Percentiles rank a stretch among this genome's conserved stretches.
phyloP scores from a whole-genome alignment of 2,888 invertebrate species.

The Drosophila cyrtoloma region DNA sequence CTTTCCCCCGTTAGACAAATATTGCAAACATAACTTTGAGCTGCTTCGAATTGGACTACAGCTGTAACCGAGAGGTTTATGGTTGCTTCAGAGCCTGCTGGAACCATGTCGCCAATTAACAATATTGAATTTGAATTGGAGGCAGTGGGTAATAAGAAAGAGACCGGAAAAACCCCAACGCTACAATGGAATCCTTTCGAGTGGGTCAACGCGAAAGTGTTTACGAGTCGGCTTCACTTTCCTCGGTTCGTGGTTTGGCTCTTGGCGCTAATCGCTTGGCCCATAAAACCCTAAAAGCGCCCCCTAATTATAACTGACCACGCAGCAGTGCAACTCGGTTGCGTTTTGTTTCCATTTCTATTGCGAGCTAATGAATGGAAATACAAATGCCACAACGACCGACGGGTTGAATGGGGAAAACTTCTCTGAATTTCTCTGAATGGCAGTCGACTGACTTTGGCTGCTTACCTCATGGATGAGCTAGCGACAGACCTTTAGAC shows the following conservation, averaged over 20 bases:
- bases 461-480: slow-evolving; percentile 43
- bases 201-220: slow-evolving; percentile 60
- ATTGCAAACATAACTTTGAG: slow-evolving; percentile 48
- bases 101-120: slow-evolving; percentile 71
- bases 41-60: slow-evolving; percentile 45
- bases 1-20: slow-evolving; percentile 21
- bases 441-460: slow-evolving; percentile 44
- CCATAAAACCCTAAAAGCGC: slow-evolving; percentile 65
- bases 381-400: slow-evolving; percentile 38
- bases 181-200: slow-evolving; percentile 14
- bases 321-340: slow-evolving; percentile 74
- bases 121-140: slow-evolving; percentile 59
- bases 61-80: slow-evolving; percentile 62
- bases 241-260: slow-evolving; percentile 11
- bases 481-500: slow-evolving; percentile 14
- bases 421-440: slow-evolving; percentile 56
- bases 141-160: neutral
- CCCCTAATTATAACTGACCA: slow-evolving; percentile 81
- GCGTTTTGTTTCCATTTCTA: slow-evolving; percentile 51
- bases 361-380: slow-evolving; percentile 34
- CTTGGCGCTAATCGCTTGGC: slow-evolving; percentile 68
- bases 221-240: slow-evolving; percentile 44
- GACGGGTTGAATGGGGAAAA: slow-evolving; percentile 57
- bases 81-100: slow-evolving; percentile 29
- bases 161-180: neutral